Base-by-base conservation (phyloP, 2,113 vertebrate genomes). In the Balaenoptera acutorostrata region DNA sequence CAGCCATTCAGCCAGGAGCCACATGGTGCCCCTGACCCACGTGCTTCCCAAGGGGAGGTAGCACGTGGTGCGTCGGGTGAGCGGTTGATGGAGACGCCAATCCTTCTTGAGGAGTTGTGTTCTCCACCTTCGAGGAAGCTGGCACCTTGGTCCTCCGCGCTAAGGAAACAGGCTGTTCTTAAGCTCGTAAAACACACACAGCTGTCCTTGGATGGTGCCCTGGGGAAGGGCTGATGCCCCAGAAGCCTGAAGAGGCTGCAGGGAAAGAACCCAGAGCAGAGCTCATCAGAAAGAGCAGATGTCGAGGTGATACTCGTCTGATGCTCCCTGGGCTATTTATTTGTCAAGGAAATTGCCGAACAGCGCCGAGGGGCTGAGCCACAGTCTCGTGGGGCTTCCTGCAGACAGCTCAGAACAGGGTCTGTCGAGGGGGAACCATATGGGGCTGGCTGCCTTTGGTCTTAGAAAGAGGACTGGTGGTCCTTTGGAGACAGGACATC, bases 261-360 rank as follows among this genome's bases (percentile, higher is more conserved):
- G 87, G 86, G 94, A 57, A 69, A 68, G 87, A 86, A 71, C 80
- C 52, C 44, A 72, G 59, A 85, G 81, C 85, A 57, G 72, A 87
- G 74, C 87, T 92, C 90, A 71, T 95, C 84, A 68, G 80, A 57
- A 74, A 87, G 87, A 97, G 96, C 96, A 96, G 87, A 96, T 97
- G 94, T 95, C 0, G 15, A 46, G 66, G 78, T 36, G 88, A 93
- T 10, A 5, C 1, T 0, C 23, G 91, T 89, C 96, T 96, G 89
- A 63, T 0, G 18, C 66, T 97, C 93, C 63, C 69, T 15, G 23
- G 89, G 74, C 95, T 92, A 74, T 95, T 93, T 96, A 87, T 96
- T 93, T 95, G 69, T 92, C 69, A 90, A 80, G 80, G 44, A 97
- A 96, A 96, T 94, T 82, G 69, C 74, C 33, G 2, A 84, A 82